A percentile compares a stretch with the other conserved stretches of the same genome.
phyloP scores from a whole-genome alignment of 1,140 invertebrate genomes.

The Diorhabda carinulata region DNA sequence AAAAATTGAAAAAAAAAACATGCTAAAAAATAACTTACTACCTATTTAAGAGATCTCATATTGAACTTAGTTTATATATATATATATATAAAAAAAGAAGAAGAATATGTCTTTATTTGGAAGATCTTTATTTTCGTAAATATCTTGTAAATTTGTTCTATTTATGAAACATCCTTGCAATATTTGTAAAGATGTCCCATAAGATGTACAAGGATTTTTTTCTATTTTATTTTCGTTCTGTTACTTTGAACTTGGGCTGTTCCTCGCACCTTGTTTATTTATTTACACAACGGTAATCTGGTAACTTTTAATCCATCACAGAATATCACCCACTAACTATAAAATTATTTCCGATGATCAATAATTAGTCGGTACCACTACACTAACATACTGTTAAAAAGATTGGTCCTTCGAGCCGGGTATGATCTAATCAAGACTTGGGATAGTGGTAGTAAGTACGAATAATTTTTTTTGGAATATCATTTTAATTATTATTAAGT shows the following conservation, averaged over 20 bases:
- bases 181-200: conserved; percentile 35
- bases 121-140: conserved; percentile 45
- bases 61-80: conserved; percentile 42
- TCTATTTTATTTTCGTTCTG: conserved; percentile 11
- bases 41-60: conserved; percentile 50
- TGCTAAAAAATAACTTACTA: conserved; percentile 43
- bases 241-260: neutral
- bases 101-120: conserved; percentile 41
- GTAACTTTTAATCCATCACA: neutral
- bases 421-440: too few species aligned
- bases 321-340: neutral
- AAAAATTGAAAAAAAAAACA: conserved; percentile 36
- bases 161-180: conserved; percentile 32
- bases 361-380: too few species aligned
- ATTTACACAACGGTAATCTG: neutral
- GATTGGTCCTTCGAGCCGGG: too few species aligned
- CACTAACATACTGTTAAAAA: too few species aligned
- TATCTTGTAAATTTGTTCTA: conserved; percentile 27
- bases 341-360: too few species aligned
- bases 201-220: conserved; percentile 15
- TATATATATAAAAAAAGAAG: conserved; percentile 5
- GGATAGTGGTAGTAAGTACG: too few species aligned
- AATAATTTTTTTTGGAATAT: too few species aligned
- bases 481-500: too few species aligned
- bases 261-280: neutral